Evolutionary conservation across 2,113 vertebrate genomes (phyloP).

Genomic region (Pao palembangensis): DNA sequence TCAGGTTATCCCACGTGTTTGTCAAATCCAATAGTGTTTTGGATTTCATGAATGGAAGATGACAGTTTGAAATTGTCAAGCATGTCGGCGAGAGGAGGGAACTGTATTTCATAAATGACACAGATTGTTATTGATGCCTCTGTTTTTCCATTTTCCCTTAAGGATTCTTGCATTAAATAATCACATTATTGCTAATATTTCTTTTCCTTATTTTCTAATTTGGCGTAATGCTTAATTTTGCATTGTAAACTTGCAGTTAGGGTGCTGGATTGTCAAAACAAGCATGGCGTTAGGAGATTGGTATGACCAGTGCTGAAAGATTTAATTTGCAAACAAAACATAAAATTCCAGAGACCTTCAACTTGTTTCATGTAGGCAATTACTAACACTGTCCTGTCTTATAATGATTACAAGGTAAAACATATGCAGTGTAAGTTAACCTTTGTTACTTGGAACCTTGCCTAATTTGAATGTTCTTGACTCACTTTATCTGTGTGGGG

Average conservation of each 20-base stretch:
- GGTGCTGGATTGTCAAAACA: too few species aligned
- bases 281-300: too few species aligned
- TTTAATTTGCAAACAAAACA: conserved; percentile 1
- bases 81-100: conserved; percentile 18
- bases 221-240: too few species aligned
- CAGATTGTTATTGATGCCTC: conserved; percentile 9
- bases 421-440: conserved; percentile 8
- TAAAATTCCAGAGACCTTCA: not conserved
- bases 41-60: conserved; percentile 17
- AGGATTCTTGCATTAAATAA: too few species aligned
- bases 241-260: too few species aligned
- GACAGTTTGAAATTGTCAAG: conserved; percentile 20
- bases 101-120: conserved; percentile 4
- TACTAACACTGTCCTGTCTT: not conserved
- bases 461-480: conserved; percentile 3
- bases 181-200: too few species aligned
- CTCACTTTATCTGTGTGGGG: conserved; percentile 55
- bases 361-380: not conserved
- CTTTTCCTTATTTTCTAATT: too few species aligned
- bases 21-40: conserved; percentile 1
- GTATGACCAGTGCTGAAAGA: not conserved
- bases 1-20: conserved; percentile 54
- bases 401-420: not conserved
- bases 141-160: conserved; percentile 9
- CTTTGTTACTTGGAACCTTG: conserved; percentile 40